Conservation (phyloP, 1,140 invertebrate genomes). For the Pteromalus puparum region DNA sequence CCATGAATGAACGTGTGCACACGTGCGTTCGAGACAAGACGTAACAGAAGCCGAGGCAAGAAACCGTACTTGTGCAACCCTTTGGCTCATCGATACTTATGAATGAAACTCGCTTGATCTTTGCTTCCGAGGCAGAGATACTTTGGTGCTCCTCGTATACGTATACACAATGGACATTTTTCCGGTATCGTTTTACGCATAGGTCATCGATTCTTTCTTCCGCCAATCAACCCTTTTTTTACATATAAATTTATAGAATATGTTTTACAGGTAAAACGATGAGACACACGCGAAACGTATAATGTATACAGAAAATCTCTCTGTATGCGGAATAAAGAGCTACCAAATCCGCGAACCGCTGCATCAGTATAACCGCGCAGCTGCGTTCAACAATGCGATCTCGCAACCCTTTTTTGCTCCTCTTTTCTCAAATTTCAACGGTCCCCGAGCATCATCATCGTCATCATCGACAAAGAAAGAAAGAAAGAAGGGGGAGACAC, state of each 20-base stretch:
- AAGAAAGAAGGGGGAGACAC: not conserved
- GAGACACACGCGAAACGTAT: too few relatives aligned
- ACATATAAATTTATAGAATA: too few relatives aligned
- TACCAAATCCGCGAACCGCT: conserved; percentile 1
- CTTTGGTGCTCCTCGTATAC: too few relatives aligned
- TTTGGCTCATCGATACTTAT: conserved; percentile 50
- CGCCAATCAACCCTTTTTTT: not conserved
- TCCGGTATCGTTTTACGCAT: conserved; percentile 29
- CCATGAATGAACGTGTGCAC: conserved; percentile 64
- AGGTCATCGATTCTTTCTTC: too few relatives aligned
- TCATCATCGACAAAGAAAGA: not conserved
- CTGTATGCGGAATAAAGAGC: too few relatives aligned
- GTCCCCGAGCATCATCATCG: not conserved
- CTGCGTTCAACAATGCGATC: conserved; percentile 27
- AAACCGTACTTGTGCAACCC: conserved; percentile 65
- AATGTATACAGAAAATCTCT: too few relatives aligned
- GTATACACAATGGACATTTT: not conserved
- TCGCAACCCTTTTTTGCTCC: conserved; percentile 14
- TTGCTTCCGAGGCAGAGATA: not conserved
- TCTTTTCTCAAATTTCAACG: conserved; percentile 31
- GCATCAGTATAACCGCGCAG: not conserved
- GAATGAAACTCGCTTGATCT: conserved; percentile 62
- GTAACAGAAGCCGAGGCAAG: conserved; percentile 67
- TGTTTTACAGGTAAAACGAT: not conserved
- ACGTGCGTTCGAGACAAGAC: conserved; percentile 48